Conservation (phyloP, 2,797 vertebrate genomes). For the Chelonia mydas region DNA sequence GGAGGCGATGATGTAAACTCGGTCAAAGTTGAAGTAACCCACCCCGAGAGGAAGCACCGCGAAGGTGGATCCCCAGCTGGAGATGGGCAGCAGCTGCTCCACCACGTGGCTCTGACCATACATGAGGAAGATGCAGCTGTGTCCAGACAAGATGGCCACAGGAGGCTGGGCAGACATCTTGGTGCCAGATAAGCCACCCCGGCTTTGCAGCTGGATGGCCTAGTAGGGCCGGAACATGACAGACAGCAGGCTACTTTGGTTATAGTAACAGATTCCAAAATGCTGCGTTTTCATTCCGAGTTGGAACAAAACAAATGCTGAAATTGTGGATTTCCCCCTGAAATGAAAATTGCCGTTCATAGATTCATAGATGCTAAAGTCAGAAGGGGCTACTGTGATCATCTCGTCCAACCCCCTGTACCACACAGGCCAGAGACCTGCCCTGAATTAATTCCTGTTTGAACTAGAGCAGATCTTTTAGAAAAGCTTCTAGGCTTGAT, state of each 20-base stretch:
- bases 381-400: no score
- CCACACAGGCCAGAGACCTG: no score
- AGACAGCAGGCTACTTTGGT: background rate
- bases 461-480: no score
- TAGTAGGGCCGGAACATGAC: constrained; percentile 73
- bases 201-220: constrained; percentile 75
- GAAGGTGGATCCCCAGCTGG: constrained; percentile 77
- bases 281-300: no score
- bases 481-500: no score
- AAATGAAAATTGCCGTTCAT: no score
- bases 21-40: constrained; percentile 41
- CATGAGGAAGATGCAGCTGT: constrained; percentile 75
- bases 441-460: no score
- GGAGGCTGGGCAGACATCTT: constrained; percentile 68
- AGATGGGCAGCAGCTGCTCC: constrained; percentile 79
- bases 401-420: no score
- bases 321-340: no score
- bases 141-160: constrained; percentile 76
- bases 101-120: constrained; percentile 80
- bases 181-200: constrained; percentile 46
- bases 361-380: no score
- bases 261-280: background rate
- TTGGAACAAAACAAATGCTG: no score
- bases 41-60: constrained; percentile 59
- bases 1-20: constrained; percentile 7